Conservation (phyloP, 2,888 invertebrate genomes). For the Mesopsocus fuscifrons region DNA sequence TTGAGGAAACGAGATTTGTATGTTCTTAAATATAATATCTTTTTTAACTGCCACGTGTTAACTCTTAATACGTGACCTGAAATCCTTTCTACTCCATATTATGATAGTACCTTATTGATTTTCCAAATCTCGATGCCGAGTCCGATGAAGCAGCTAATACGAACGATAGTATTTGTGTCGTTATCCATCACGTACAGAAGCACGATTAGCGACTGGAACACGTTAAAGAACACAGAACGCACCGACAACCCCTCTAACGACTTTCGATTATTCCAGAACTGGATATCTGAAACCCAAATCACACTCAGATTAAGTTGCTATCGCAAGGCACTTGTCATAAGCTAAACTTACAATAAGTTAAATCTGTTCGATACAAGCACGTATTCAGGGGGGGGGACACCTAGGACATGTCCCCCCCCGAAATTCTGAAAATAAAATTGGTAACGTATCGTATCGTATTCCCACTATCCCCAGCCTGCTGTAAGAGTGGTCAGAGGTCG, state of each 20-base stretch:
- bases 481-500: too few species aligned
- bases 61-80: too few species aligned
- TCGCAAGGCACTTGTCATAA: too few species aligned
- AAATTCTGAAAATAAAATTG: conserved; percentile 1
- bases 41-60: too few species aligned
- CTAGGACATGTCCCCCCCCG: background rate
- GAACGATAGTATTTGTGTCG: conserved; percentile 92
- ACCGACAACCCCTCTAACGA: conserved; percentile 95
- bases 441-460: too few species aligned
- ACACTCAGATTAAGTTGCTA: background rate
- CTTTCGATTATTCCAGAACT: conserved; percentile 97
- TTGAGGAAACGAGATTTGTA: too few species aligned
- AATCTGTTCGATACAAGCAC: too few species aligned
- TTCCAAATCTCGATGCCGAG: conserved; percentile 97
- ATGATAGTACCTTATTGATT: conserved; percentile 91
- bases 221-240: conserved; percentile 93
- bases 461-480: too few species aligned
- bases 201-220: conserved; percentile 91
- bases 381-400: too few species aligned
- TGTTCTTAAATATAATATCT: too few species aligned
- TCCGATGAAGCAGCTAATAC: conserved; percentile 86
- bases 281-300: conserved; percentile 49
- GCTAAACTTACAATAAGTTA: too few species aligned
- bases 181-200: conserved; percentile 94
- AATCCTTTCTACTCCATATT: too few species aligned